Evolutionary conservation across 2,888 invertebrate species (phyloP).

Genomic region (Erebia aethiops): DNA sequence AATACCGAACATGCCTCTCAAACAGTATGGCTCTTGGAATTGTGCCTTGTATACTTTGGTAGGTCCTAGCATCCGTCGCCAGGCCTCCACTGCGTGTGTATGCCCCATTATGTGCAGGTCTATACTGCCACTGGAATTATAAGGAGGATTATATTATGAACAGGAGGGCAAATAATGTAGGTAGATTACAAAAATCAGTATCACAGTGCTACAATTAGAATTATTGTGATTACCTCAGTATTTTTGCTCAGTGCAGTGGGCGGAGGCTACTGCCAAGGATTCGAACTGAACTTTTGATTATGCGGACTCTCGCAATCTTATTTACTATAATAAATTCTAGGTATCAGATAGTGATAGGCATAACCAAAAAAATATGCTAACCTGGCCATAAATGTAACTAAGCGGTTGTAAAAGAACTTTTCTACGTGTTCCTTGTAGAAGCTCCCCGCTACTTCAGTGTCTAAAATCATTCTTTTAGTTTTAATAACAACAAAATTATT

Average conservation of each 20-base stretch:
- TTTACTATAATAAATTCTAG: too few relatives aligned
- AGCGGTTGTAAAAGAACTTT: constrained; percentile 92
- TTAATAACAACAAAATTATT: constrained; percentile 89
- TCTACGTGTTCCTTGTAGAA: constrained; percentile 93
- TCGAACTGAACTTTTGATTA: background rate
- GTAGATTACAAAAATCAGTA: background rate
- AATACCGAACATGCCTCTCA: constrained; percentile 93
- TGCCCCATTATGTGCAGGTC: constrained; percentile 90
- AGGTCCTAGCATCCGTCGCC: constrained; percentile 94
- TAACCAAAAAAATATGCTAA: constrained; percentile 51
- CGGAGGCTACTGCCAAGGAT: too few relatives aligned
- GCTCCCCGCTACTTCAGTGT: constrained; percentile 84
- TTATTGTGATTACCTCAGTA: too few relatives aligned
- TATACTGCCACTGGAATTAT: constrained; percentile 88
- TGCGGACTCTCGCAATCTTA: too few relatives aligned
- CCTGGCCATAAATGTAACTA: constrained; percentile 92
- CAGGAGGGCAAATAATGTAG: background rate
- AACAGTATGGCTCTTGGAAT: constrained; percentile 88
- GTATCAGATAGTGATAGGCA: too few relatives aligned
- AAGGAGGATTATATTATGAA: background rate
- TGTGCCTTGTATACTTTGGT: constrained; percentile 93
- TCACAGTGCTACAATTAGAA: background rate
- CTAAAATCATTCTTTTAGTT: constrained; percentile 85
- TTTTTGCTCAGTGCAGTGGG: too few relatives aligned
- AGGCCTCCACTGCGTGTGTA: constrained; percentile 88